Evolutionary conservation across 2,888 invertebrate genomes (phyloP), one percentile per base, ranked within the genome.

Genomic region (Apamea anceps): DNA sequence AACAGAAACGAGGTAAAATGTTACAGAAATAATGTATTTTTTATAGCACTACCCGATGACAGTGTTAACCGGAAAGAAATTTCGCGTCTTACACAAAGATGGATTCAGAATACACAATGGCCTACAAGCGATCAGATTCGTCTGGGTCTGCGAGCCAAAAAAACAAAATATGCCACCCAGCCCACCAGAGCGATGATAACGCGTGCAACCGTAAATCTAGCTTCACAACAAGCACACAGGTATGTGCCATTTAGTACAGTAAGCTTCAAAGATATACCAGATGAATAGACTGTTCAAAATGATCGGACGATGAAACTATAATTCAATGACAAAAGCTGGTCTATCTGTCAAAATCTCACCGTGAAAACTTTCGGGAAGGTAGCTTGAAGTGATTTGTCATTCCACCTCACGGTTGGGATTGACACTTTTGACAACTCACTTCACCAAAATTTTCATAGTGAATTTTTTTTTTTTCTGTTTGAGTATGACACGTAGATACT

Each of bases 21-120:
- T 25, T 32, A 72, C 15, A 45, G 0, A n/a, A 54, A 15, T 21
- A 37, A 28, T 18, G 1, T 51, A n/a, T 65, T 63, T 51, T 78
- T 78, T 25, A 63, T 79, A 78, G 78, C 57, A 12, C 15, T 78
- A 48, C 7, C 48, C n/a, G 15, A 37, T 78, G 37, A 7, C 1
- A n/a, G 48, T 48, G 79, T 48, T 15, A 57, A 28, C 5, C 54
- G 5, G 2, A 12, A 45, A 45, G 21, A 4, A 32, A 45, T 21
- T 32, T 12, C 51, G 8, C 48, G 12, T 25, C 18, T 18, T 25
- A 54, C 77, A 15, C 25, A 54, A 13, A 65, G 18, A 18, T 57
- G 18, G 57, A 57, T 37, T 12, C 3, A 12, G 37, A 54, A 18
- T 18, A n/a, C 37, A n/a, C 25, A 72, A 37, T 7, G 1, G 32